Evolutionary conservation across 2,113 vertebrate species (phyloP).

Genomic region (Piprites chloris): DNA sequence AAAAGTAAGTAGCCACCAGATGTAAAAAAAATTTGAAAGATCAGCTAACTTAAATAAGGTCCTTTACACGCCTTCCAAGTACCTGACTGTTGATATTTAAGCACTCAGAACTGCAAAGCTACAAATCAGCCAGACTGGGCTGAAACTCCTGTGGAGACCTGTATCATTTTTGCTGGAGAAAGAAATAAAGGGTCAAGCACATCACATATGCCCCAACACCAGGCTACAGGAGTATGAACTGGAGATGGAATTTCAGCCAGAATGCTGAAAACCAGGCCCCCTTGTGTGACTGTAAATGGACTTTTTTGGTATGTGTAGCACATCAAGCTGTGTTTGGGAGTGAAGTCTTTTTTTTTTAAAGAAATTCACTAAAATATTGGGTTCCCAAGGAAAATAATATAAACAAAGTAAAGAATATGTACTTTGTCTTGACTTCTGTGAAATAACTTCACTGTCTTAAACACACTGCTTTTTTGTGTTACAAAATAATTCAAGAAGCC

Average conservation of each 20-base stretch:
- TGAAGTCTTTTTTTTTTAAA: not conserved
- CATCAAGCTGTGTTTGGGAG: conserved; percentile 42
- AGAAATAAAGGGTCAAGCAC: not conserved
- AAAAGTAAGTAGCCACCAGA: not conserved
- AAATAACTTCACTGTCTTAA: not conserved
- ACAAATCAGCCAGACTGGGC: not conserved
- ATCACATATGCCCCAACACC: not conserved
- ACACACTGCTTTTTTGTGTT: not conserved
- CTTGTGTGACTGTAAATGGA: conserved; percentile 44
- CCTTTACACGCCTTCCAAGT: not conserved
- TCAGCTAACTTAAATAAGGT: not conserved
- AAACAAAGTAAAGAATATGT: conserved; percentile 13
- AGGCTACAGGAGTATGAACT: not conserved
- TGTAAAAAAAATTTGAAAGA: not conserved
- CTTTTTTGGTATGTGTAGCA: not conserved
- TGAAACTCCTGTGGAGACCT: conserved; percentile 14
- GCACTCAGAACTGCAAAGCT: not conserved
- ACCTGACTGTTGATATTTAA: not conserved
- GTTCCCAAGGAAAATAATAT: not conserved
- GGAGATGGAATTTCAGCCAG: conserved; percentile 40
- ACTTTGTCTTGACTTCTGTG: not conserved
- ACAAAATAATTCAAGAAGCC: not conserved
- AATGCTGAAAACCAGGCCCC: not conserved
- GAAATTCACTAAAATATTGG: conserved; percentile 5
- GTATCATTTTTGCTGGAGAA: not conserved